phyloP scores from a whole-genome alignment of 2,797 vertebrate species.

The Tachyglossus aculeatus region DNA sequence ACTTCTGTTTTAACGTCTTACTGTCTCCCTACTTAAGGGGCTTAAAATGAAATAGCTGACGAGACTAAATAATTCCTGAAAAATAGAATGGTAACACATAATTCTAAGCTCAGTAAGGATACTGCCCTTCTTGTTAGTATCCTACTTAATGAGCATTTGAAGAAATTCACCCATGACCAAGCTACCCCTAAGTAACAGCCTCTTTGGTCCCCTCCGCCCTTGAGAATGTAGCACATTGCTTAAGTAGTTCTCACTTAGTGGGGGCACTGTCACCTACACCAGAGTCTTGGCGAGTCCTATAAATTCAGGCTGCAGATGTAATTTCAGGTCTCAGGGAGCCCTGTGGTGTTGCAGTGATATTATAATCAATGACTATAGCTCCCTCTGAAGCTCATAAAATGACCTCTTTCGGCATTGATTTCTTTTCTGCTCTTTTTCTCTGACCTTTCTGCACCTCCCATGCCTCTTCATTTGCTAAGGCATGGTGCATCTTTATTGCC shows the following conservation, averaged over 20 bases:
- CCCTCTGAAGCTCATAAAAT: slow-evolving; percentile 38
- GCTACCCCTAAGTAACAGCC: too few relatives aligned
- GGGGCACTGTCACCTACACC: neutral
- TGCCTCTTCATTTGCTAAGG: slow-evolving; percentile 47
- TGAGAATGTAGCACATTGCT: neutral
- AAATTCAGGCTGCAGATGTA: slow-evolving; percentile 48
- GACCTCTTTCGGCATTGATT: slow-evolving; percentile 55
- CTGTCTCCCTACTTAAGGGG: too few relatives aligned
- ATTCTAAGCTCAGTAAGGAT: too few relatives aligned
- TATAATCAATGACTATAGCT: slow-evolving; percentile 52
- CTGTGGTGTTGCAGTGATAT: slow-evolving; percentile 42
- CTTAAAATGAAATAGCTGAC: too few relatives aligned
- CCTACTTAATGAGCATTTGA: too few relatives aligned
- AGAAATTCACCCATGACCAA: too few relatives aligned
- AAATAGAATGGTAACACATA: too few relatives aligned
- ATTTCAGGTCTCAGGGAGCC: slow-evolving; percentile 48
- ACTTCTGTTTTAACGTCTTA: too few relatives aligned
- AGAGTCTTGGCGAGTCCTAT: slow-evolving; percentile 15
- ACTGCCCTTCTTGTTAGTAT: too few relatives aligned
- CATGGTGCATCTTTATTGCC: slow-evolving; percentile 23
- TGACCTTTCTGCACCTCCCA: slow-evolving; percentile 22
- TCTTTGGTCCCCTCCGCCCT: neutral
- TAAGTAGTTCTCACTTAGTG: neutral
- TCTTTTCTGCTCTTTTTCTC: slow-evolving; percentile 30
- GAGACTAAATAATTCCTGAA: too few relatives aligned